A percentile compares a stretch with the other conserved stretches of the same genome.
These are phyloP conservation scores for Telmatochromis bifrenatus DNA, from an alignment of 2,113 vertebrate genomes.

Conservation along the genomic window DNA sequence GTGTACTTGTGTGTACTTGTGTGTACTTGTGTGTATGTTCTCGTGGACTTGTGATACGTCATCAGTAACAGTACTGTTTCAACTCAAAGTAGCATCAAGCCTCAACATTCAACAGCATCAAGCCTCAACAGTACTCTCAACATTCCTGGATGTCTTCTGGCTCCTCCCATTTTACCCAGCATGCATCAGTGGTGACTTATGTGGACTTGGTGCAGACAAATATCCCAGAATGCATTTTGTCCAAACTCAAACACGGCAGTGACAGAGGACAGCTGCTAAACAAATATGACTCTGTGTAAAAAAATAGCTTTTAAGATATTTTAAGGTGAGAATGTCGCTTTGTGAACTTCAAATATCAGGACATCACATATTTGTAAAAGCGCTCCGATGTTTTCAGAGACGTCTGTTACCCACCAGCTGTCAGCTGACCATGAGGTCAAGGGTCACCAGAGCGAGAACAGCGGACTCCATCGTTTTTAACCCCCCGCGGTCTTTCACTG, in stretches of 20 bases:
- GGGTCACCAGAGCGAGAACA: neutral
- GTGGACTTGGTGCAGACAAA: neutral
- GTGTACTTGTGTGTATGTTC: neutral
- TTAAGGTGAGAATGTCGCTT: accelerated
- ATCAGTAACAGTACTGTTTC: accelerated
- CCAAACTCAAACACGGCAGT: neutral
- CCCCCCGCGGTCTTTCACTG: accelerated
- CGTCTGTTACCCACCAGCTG: neutral
- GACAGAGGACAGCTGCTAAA: neutral
- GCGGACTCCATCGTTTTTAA: neutral
- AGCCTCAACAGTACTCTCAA: no score
- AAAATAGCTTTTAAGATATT: no score
- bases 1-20: accelerated
- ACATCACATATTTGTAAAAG: neutral
- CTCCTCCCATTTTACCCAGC: neutral
- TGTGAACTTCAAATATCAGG: neutral
- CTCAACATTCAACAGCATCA: no score
- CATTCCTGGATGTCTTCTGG: no score
- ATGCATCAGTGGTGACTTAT: neutral
- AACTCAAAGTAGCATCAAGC: accelerated
- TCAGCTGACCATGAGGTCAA: neutral
- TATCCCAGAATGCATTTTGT: neutral
- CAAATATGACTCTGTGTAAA: neutral
- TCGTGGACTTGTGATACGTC: accelerated
- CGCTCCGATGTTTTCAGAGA: accelerated